Evolutionary conservation across 2,113 vertebrate genomes (phyloP).

Genomic region (Pterocles orientalis): DNA sequence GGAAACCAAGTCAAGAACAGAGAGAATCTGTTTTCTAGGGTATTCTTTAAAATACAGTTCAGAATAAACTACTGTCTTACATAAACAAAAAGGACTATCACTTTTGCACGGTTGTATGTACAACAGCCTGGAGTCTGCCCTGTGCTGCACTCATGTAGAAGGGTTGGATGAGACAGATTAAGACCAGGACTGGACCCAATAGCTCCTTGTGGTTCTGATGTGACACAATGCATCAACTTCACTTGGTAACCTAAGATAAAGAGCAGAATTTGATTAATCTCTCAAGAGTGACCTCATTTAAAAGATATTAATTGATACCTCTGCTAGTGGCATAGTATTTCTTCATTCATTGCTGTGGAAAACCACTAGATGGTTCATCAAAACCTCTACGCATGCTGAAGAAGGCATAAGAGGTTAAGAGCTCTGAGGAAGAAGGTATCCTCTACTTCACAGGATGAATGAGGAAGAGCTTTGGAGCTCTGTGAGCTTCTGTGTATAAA

Average conservation of each 20-base stretch:
- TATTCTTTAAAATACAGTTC: constrained; percentile 4
- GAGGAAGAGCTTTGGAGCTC: not conserved
- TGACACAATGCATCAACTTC: not conserved
- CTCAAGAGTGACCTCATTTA: not conserved
- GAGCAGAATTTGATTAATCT: not conserved
- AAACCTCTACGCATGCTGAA: not conserved
- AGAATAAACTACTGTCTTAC: not conserved
- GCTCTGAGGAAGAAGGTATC: not conserved
- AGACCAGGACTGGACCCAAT: not conserved
- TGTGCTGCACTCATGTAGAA: not conserved
- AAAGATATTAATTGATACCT: not conserved
- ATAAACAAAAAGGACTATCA: not conserved
- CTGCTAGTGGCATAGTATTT: not conserved
- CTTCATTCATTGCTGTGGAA: not conserved
- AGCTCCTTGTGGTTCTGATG: not conserved
- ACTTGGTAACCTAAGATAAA: not conserved
- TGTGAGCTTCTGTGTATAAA: not conserved
- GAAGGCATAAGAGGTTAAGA: not conserved
- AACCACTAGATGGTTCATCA: not conserved
- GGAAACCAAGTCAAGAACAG: constrained; percentile 8
- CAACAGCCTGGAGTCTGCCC: not conserved
- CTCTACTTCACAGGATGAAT: not conserved
- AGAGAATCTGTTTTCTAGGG: not conserved
- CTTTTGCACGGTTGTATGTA: not conserved
- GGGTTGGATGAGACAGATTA: fast-evolving